Base-by-base conservation (phyloP, 2,888 invertebrate species). In the Zygothrica quintamaculata region DNA sequence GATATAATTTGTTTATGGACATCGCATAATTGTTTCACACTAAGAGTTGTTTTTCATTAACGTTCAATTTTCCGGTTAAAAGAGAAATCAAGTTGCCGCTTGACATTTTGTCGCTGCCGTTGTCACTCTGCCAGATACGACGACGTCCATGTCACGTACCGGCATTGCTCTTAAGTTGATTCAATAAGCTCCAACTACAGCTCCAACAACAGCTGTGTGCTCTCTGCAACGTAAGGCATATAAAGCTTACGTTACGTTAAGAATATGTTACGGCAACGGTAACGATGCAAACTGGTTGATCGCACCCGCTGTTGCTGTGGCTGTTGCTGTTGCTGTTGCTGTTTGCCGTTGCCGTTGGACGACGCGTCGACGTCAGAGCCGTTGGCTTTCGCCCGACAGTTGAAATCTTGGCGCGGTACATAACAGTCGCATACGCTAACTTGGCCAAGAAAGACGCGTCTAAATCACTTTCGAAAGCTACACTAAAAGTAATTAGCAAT, bases 361-460 rank as follows among this genome's bases (percentile, higher is more conserved):
- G n/a, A 9, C 1, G 18, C 11, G 18, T 52, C 46, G 25, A 59
- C 58, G 16, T 37, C 40, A 13, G 29, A 57, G 61, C 62, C 52
- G 68, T 59, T 84, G 84, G 86, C 86, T 81, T 86, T 81, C 76
- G 75, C 76, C 60, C 76, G 81, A 62, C 86, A 85, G 85, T 85
- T 62, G 43, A 64, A 76, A 57, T 79, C 68, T 69, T 76, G 62
- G 75, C 82, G 84, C 74, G 81, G 74, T 64, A 26, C 52, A 65
- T 60, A 58, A 16, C 77, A 69, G 85, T 82, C 84, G 86, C 75
- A 69, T 31, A 11, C 61, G 57, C 67, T 43, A 48, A 52, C 40
- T 36, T 50, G 51, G 37, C 39, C 39, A 65, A 33, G 12, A 11
- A 43, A 6, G 33, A 3, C 57, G 53, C 16, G 42, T 31, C 5